Base-by-base conservation (phyloP, 2,113 vertebrate genomes). In the Ctenomys sociabilis region DNA sequence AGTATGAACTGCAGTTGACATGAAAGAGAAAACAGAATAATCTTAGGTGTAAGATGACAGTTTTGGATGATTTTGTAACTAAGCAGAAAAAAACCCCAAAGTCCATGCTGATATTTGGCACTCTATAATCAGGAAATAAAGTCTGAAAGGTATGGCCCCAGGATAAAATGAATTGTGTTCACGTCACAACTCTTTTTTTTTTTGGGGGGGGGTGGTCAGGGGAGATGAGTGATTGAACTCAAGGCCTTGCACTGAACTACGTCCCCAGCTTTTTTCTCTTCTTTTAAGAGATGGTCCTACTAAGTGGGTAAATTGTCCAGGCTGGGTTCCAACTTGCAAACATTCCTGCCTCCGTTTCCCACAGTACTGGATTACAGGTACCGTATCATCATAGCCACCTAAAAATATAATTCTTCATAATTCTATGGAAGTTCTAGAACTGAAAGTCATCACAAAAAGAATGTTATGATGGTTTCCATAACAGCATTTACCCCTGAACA, bases 371-470 rank as follows among this genome's bases (percentile, higher is more conserved):
- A 77, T 49, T 45, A 26, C 24, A 43, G 22, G 24, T 40, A 49
- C 3, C 3, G 75, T 24, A 78, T 7, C 26, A 52, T 24, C 30
- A 49, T 7, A 30, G 26, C 75, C 19, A 16, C 14, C 16, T 52
- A 78, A 26, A 78, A 45, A 78, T 32, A 91, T 0, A 26, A 14
- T 72, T 94, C 93, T 81, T 22, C 1, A 81, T 59, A 57, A 93
- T 93, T 96, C 97, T 75, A 94, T 83, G 80, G 70, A 3, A 49
- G 45, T 96, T 96, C 97, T 95, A 97, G 95, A 98, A 98, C 37
- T 21, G 17, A 88, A 85, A 40, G 90, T 61, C 92, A 57, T 91
- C 97, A 95, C 30, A 87, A 92, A 97, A 87, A 80, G 83, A 49
- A 5, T 0, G 2, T n/a, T 28, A 40, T 37, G 45, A 54, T n/a